Conservation (phyloP, 1,140 invertebrate species). For the Ericerus pela region DNA sequence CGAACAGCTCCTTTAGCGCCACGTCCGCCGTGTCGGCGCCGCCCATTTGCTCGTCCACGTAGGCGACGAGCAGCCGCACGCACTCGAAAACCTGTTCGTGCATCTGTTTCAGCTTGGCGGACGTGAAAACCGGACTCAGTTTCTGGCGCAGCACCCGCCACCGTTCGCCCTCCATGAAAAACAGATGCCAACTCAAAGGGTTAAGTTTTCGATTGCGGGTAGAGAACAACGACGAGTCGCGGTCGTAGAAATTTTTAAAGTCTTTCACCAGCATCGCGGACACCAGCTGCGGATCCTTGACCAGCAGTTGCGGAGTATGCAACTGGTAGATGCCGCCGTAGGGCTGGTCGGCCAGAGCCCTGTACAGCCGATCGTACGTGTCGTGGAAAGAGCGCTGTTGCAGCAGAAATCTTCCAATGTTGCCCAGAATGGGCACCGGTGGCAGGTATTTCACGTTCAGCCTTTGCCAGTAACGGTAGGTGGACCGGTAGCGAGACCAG, state of each 20-base stretch:
- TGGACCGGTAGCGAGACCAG: slow-evolving; percentile 5
- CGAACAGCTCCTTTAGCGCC: slow-evolving; percentile 6
- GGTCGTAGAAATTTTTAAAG: slow-evolving; percentile 32
- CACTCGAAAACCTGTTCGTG: slow-evolving; percentile 34
- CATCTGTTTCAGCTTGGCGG: slow-evolving; percentile 40
- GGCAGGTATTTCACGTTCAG: slow-evolving; percentile 28
- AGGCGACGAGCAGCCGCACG: slow-evolving; percentile 18
- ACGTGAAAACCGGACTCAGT: slow-evolving; percentile 40
- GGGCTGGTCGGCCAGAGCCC: slow-evolving; percentile 19
- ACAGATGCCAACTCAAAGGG: slow-evolving; percentile 37
- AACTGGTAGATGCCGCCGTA: slow-evolving; percentile 35
- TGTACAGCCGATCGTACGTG: slow-evolving; percentile 15
- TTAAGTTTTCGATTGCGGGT: slow-evolving; percentile 33
- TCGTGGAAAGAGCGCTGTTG: neutral
- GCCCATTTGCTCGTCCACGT: neutral
- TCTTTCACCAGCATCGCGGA: slow-evolving; percentile 32
- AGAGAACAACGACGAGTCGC: slow-evolving; percentile 23
- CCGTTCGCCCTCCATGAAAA: slow-evolving; percentile 32
- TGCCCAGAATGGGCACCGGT: slow-evolving; percentile 29
- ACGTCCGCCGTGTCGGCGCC: neutral
- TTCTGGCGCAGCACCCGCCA: slow-evolving; percentile 38
- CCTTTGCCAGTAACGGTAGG: slow-evolving; percentile 32
- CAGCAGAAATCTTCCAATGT: slow-evolving; percentile 13
- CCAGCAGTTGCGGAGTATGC: slow-evolving; percentile 32
- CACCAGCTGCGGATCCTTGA: slow-evolving; percentile 37